Evolutionary conservation across 2,888 invertebrate genomes (phyloP), one percentile per base, ranked within the genome.

Genomic region (Pheosia tremula): DNA sequence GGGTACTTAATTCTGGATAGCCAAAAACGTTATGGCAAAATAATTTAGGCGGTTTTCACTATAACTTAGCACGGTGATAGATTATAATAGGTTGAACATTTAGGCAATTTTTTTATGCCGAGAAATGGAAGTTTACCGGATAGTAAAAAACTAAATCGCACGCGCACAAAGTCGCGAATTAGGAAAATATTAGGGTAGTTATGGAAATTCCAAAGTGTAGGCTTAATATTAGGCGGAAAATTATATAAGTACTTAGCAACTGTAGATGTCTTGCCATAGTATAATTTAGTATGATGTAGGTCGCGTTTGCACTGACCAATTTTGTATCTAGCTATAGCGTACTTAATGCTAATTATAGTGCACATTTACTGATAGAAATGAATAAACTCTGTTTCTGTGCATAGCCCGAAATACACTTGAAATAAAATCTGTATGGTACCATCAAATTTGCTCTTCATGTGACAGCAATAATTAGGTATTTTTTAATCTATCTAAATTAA

Each of bases 301-400:
- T 76, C 74, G 71, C 70, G 73, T 70, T 68, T 66, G 67, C 64
- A 64, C 68, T 66, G 78, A 80, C 77, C 75, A 78, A 74, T 75
- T 72, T 75, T 71, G 68, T 68, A 74, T 66, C 63, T 72, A 73
- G 63, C 61, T 71, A 52, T 81, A 80, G 72, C 57, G 39, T 81
- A 81, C 78, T 81, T 81, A 81, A 76, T 69, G 69, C 67, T 69
- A 63, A 66, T 54, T 24, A n/a, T 54, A 37, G 54, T 66, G 3
- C 9, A 60, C 59, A 57, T 43, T 62, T 61, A 63, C 61, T 63
- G 37, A 66, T 70, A 61, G 61, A 72, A 67, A 69, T 73, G 8
- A 70, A 68, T 63, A 45, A 64, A 66, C 66, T 60, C 57, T 8
- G 50, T 37, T 53, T 53, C 11, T 11, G 9, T 4, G 53, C 37